phyloP scores from a whole-genome alignment of 2,797 vertebrate genomes.

The Clamator glandarius region DNA sequence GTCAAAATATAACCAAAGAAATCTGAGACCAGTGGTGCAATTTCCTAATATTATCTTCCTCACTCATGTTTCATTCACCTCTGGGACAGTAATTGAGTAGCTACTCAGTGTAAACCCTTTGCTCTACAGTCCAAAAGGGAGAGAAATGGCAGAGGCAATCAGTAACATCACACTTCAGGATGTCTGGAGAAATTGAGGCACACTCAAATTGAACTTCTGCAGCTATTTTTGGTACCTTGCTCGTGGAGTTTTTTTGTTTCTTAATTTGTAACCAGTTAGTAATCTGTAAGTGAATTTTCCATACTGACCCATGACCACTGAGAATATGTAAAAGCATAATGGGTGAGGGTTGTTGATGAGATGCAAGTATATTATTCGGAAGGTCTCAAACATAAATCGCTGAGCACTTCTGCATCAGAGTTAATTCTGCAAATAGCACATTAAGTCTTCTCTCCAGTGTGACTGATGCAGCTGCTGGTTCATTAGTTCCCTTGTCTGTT shows the following conservation, averaged over 20 bases:
- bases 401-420: rapidly evolving
- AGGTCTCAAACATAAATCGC: background rate
- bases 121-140: background rate
- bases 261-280: background rate
- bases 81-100: background rate
- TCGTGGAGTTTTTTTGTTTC: background rate
- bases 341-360: background rate
- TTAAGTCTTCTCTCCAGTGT: rapidly evolving
- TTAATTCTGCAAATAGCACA: background rate
- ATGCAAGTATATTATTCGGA: background rate
- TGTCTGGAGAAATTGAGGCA: constrained; percentile 16
- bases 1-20: constrained; percentile 63
- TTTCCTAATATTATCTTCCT: constrained; percentile 56
- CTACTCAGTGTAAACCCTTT: background rate
- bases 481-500: background rate
- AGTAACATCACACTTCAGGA: background rate
- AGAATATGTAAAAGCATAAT: background rate
- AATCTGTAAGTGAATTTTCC: background rate
- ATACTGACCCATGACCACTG: background rate
- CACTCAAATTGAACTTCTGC: background rate
- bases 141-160: constrained; percentile 3
- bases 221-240: background rate
- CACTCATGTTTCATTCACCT: constrained; percentile 42
- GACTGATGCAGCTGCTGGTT: background rate
- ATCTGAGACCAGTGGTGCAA: constrained; percentile 25